Base-by-base conservation (phyloP, 2,113 vertebrate genomes). In the Tachycineta bicolor region DNA sequence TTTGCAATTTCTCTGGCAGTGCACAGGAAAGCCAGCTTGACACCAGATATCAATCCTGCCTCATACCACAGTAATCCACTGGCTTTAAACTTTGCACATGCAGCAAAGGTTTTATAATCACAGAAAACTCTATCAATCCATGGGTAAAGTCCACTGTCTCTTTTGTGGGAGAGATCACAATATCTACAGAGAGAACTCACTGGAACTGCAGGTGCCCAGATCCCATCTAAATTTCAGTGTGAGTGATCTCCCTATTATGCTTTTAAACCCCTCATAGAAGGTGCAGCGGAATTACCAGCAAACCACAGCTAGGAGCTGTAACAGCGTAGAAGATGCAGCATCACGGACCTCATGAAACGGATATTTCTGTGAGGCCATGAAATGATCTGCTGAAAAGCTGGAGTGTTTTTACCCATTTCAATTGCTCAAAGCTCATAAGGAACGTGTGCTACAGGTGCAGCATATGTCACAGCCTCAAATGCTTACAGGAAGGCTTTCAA, bases 341-440 rank as follows among this genome's bases (percentile, higher is more conserved):
- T 8, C 56, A 16, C 50, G n/a, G 28, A 20, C 21, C 19, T 10
- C 15, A n/a, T 1, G 13, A 37, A 62, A 41, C 0, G 10, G 28
- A 10, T 4, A 28, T 7, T 16, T 9, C 53, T 50, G 25, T 0
- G 2, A 33, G 41, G n/a, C 28, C 13, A 0, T 2, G 10, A 9
- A 62, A 11, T 3, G 2, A 5, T 24, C n/a, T 24, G 16, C 41
- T 34, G 41, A 64, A 16, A 18, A 49, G 4, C 16, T 21, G 8
- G 8, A 44, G 4, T 3, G 3, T 2, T 88, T 58, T 37, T 10
- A n/a, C 9, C 17, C 19, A 25, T 46, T 62, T 83, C 46, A 58
- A 5, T 11, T 39, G 13, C 13, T 17, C 46, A 14, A 11, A 52
- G 46, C 55, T 79, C 31, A 3, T 11, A 43, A 44, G 21, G 15